phyloP scores from a whole-genome alignment of 2,113 vertebrate genomes.

The Cynocephalus volans region DNA sequence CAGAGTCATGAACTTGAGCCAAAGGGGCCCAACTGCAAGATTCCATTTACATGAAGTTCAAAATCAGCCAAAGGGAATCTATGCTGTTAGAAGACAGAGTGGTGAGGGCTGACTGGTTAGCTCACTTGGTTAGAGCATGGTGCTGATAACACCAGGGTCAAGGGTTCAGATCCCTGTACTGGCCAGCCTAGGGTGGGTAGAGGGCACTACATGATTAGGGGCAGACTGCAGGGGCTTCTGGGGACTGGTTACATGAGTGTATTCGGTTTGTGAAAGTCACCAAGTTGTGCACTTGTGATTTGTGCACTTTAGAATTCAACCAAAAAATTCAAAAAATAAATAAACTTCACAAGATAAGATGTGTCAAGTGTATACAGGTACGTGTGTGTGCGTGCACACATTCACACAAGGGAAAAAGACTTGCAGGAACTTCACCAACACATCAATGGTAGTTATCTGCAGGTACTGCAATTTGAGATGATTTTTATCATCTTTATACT shows the following conservation, averaged over 20 bases:
- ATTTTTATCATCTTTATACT: background rate
- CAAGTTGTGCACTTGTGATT: background rate
- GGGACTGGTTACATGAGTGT: background rate
- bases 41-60: background rate
- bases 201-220: background rate
- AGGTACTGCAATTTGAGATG: no score
- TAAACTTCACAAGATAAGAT: background rate
- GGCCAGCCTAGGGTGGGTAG: background rate
- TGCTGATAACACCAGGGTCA: no score
- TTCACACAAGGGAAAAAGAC: no score
- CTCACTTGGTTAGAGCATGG: no score
- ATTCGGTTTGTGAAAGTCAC: background rate
- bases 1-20: background rate
- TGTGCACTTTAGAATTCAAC: background rate
- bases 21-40: background rate
- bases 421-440: no score
- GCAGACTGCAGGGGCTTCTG: background rate
- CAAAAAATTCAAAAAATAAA: background rate
- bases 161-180: no score
- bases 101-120: no score
- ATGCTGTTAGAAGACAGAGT: background rate
- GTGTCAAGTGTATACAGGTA: fast-evolving
- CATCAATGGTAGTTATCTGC: no score
- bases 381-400: background rate
- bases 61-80: background rate